phyloP scores from a whole-genome alignment of 1,140 invertebrate species.

The Drosophila mayri region DNA sequence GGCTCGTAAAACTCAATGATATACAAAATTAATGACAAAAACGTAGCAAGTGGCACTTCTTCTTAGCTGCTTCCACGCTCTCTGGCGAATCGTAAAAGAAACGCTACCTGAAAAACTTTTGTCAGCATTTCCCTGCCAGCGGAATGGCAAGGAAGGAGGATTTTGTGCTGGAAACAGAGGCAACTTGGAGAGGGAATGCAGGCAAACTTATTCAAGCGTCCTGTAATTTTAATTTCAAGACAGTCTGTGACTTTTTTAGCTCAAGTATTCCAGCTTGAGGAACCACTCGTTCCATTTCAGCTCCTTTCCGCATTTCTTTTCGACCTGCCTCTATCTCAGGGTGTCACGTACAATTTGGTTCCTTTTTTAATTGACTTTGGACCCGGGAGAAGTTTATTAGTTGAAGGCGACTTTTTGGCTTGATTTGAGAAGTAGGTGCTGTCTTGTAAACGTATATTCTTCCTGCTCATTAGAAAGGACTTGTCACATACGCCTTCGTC shows the following conservation, averaged over 20 bases:
- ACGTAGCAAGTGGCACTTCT: constrained; percentile 68
- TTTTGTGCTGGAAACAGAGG: background rate
- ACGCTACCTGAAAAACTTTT: constrained; percentile 78
- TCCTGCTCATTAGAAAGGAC: constrained; percentile 74
- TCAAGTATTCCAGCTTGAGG: constrained; percentile 52
- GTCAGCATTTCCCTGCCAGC: constrained; percentile 55
- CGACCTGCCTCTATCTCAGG: constrained; percentile 39
- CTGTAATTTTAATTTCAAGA: constrained; percentile 81
- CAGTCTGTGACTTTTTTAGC: constrained; percentile 76
- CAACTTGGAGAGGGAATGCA: background rate
- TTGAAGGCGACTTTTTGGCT: constrained; percentile 42
- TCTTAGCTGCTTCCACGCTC: constrained; percentile 47
- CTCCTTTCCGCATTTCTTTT: constrained; percentile 22
- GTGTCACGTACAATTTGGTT: constrained; percentile 76
- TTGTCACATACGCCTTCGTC: constrained; percentile 73
- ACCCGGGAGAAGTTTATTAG: constrained; percentile 67
- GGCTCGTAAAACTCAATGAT: constrained; percentile 84
- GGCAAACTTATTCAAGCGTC: constrained; percentile 66
- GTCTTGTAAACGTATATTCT: constrained; percentile 24
- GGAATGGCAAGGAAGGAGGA: background rate
- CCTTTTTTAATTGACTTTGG: constrained; percentile 83
- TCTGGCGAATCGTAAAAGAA: constrained; percentile 80
- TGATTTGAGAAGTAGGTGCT: constrained; percentile 71
- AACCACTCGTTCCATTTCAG: constrained; percentile 15
- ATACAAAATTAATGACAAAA: constrained; percentile 84